Evolutionary conservation across 2,797 vertebrate genomes (phyloP).

Genomic region (Geotrypetes seraphini): DNA sequence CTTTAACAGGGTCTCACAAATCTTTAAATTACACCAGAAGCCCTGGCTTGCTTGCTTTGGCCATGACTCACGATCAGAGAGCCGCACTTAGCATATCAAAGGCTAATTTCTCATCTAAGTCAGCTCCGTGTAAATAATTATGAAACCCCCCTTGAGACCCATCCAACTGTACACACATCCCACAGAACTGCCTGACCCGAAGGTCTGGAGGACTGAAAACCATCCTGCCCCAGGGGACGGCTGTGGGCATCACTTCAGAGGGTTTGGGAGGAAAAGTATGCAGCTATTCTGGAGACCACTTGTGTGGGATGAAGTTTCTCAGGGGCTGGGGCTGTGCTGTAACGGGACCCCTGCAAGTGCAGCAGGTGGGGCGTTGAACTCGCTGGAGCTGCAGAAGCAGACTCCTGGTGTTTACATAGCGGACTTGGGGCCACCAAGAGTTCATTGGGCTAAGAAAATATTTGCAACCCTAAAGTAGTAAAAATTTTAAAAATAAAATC

Average conservation of each 20-base stretch:
- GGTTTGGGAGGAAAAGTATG: constrained; percentile 46
- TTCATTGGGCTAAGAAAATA: too few species aligned
- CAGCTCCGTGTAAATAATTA: constrained; percentile 37
- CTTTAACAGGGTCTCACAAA: not conserved
- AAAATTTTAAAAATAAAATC: too few species aligned
- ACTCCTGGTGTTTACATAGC: too few species aligned
- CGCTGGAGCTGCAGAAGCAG: too few species aligned
- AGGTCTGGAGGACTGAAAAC: constrained; percentile 45
- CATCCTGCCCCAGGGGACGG: constrained; percentile 33
- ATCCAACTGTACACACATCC: constrained; percentile 39
- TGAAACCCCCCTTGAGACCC: constrained; percentile 33
- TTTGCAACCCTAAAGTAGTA: too few species aligned
- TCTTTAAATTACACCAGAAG: not conserved
- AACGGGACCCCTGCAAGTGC: constrained; percentile 26
- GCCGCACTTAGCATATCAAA: constrained; percentile 11
- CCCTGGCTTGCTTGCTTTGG: not conserved
- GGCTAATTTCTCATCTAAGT: constrained; percentile 26
- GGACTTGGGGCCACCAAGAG: too few species aligned
- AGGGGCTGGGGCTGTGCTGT: constrained; percentile 25
- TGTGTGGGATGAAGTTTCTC: constrained; percentile 57
- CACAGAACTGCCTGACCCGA: constrained; percentile 33
- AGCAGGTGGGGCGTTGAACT: constrained; percentile 3
- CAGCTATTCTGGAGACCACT: constrained; percentile 55
- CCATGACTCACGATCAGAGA: constrained; percentile 2
- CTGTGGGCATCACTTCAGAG: constrained; percentile 55